Evolutionary conservation across 2,797 vertebrate genomes (phyloP).

Genomic region (Acipenser oxyrinchus): DNA sequence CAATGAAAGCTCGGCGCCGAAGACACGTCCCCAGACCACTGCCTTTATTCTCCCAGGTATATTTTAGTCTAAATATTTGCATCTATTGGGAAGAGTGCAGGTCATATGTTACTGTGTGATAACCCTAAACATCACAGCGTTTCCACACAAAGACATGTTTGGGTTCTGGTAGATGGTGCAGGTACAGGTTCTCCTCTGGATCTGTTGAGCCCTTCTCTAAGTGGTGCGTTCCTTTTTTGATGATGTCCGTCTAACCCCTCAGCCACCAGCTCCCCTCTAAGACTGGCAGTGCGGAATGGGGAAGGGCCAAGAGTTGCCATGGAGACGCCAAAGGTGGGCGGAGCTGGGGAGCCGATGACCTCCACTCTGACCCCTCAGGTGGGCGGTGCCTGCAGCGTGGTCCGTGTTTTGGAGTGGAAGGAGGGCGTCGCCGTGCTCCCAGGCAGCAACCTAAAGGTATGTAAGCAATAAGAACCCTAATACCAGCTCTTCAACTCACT

Average conservation of each 20-base stretch:
- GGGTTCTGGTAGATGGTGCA: too few species aligned
- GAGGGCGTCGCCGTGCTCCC: slow-evolving; percentile 81
- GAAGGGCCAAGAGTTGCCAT: slow-evolving; percentile 49
- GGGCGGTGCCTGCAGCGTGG: slow-evolving; percentile 73
- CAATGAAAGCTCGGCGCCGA: slow-evolving; percentile 60
- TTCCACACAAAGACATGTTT: too few species aligned
- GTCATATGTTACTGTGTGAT: too few species aligned
- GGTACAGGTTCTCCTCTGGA: too few species aligned
- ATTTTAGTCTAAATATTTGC: too few species aligned
- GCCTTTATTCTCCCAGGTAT: slow-evolving; percentile 82
- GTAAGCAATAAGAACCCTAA: slow-evolving; percentile 11
- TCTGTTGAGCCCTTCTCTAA: too few species aligned
- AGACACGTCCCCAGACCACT: slow-evolving; percentile 61
- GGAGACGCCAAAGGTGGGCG: slow-evolving; percentile 55
- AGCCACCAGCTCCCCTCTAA: slow-evolving; percentile 35
- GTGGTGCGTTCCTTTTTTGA: too few species aligned
- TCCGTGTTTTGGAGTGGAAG: slow-evolving; percentile 86
- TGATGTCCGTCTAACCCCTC: background rate
- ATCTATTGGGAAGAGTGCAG: too few species aligned
- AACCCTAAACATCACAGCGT: too few species aligned
- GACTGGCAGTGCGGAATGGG: slow-evolving; percentile 48
- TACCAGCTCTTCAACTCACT: too few species aligned
- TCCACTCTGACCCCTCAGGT: slow-evolving; percentile 75
- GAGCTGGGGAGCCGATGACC: slow-evolving; percentile 52
- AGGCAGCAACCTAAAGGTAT: slow-evolving; percentile 81